Conservation (phyloP, 1,140 invertebrate species). For the Leptopilina clavipes region DNA sequence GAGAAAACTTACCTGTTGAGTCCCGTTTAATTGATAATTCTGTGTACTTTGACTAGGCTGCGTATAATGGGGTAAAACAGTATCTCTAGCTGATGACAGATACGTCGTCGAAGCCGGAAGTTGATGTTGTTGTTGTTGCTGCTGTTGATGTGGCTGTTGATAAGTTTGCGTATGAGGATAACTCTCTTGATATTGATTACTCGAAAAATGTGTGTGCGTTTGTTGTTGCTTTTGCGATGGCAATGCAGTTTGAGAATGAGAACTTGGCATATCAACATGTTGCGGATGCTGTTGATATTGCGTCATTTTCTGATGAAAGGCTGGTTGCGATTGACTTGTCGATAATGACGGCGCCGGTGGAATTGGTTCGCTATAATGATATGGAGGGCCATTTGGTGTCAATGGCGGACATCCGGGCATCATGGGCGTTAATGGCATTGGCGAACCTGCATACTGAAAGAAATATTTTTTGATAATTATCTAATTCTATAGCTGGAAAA, state of each 20-base stretch:
- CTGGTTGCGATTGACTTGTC: conserved; percentile 76
- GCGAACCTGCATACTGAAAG: conserved; percentile 68
- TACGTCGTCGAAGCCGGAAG: conserved; percentile 68
- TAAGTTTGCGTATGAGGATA: conserved; percentile 74
- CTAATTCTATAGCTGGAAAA: too few species aligned
- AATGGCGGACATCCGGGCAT: conserved; percentile 71
- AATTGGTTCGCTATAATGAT: conserved; percentile 73
- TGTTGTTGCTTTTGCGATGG: conserved; percentile 63
- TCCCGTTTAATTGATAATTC: conserved; percentile 69
- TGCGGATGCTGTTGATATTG: conserved; percentile 67
- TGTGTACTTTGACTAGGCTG: conserved; percentile 65
- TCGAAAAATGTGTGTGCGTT: conserved; percentile 70
- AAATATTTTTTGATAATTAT: too few species aligned
- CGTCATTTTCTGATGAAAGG: conserved; percentile 70
- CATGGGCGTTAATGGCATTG: conserved; percentile 72
- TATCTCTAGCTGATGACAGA: conserved; percentile 67
- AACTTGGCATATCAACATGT: conserved; percentile 60
- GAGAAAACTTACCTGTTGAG: conserved; percentile 61
- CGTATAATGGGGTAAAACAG: conserved; percentile 67
- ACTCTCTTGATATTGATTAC: conserved; percentile 73
- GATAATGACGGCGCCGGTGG: conserved; percentile 73
- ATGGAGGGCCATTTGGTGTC: conserved; percentile 72
- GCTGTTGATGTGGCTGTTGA: conserved; percentile 68
- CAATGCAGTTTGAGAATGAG: conserved; percentile 62
- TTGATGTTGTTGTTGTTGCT: conserved; percentile 58